A percentile compares a stretch with the other conserved stretches of the same genome.
phyloP scores from a whole-genome alignment of 2,888 invertebrate genomes.

The Glyphotaelius pellucidus region DNA sequence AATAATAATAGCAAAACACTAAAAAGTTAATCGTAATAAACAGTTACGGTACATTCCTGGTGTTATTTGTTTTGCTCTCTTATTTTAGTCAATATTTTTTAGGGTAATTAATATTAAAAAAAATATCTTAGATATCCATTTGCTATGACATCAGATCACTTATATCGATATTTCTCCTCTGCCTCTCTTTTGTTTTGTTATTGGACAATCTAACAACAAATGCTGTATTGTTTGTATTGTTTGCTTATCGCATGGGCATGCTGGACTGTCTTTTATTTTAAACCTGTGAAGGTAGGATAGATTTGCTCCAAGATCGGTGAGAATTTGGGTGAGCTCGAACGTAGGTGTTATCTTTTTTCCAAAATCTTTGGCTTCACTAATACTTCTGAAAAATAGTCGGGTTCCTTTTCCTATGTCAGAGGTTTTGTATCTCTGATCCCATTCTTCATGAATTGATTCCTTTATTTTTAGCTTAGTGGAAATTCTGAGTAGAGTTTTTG shows the following conservation, averaged over 20 bases:
- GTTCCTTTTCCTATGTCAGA: neutral
- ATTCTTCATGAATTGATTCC: neutral
- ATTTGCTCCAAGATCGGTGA: neutral
- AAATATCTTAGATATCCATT: too few species aligned
- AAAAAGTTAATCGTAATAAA: too few species aligned
- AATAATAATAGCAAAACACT: too few species aligned
- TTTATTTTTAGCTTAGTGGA: constrained; percentile 14
- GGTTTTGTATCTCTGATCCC: neutral
- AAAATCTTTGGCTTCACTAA: neutral
- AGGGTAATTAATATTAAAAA: too few species aligned
- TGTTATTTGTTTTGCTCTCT: too few species aligned
- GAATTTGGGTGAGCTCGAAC: neutral
- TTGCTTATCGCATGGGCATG: constrained; percentile 20
- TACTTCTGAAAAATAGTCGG: neutral
- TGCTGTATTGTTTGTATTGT: neutral
- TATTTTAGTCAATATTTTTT: too few species aligned
- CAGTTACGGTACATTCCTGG: too few species aligned
- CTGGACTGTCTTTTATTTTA: neutral
- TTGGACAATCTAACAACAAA: neutral
- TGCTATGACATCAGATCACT: too few species aligned
- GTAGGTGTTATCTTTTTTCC: too few species aligned
- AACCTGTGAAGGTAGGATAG: neutral
- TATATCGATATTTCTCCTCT: too few species aligned
- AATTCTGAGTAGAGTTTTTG: constrained; percentile 21
- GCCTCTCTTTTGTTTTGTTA: too few species aligned